Conservation (phyloP, 1,140 invertebrate species). For the Ephestia elutella region DNA sequence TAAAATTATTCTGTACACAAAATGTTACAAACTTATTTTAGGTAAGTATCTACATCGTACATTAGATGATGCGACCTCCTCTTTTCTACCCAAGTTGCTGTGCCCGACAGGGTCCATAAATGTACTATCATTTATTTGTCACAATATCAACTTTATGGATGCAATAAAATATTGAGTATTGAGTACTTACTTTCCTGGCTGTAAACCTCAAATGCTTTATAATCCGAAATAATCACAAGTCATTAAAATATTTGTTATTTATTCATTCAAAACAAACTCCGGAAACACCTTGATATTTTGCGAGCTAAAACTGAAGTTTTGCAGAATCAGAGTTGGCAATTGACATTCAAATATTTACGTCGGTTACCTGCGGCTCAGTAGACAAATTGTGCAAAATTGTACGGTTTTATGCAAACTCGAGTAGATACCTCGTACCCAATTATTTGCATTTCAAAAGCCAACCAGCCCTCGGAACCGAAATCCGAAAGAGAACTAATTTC, state of each 20-base stretch:
- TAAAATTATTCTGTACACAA: too few species aligned
- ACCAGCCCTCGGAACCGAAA: constrained; percentile 22
- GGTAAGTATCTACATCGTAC: too few species aligned
- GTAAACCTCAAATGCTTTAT: background rate
- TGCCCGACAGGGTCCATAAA: too few species aligned
- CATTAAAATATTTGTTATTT: background rate
- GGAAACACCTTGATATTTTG: background rate
- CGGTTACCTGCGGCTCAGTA: background rate
- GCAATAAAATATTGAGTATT: too few species aligned
- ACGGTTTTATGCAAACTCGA: constrained; percentile 17
- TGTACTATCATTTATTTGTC: too few species aligned
- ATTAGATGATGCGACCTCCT: too few species aligned
- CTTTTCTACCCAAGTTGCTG: too few species aligned
- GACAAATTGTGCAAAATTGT: constrained; percentile 16
- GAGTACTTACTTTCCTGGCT: too few species aligned
- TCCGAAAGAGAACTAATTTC: constrained; percentile 41
- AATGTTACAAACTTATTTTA: too few species aligned
- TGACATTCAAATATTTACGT: constrained; percentile 8
- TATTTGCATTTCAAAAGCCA: constrained; percentile 40
- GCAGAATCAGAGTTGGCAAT: background rate
- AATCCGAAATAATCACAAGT: background rate
- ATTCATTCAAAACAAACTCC: background rate
- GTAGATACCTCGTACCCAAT: constrained; percentile 12
- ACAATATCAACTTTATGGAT: too few species aligned
- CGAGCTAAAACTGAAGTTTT: background rate